These are phyloP conservation scores for Seira sanloemensis DNA, from an alignment of 2,888 invertebrate genomes.

Conservation along the genomic window DNA sequence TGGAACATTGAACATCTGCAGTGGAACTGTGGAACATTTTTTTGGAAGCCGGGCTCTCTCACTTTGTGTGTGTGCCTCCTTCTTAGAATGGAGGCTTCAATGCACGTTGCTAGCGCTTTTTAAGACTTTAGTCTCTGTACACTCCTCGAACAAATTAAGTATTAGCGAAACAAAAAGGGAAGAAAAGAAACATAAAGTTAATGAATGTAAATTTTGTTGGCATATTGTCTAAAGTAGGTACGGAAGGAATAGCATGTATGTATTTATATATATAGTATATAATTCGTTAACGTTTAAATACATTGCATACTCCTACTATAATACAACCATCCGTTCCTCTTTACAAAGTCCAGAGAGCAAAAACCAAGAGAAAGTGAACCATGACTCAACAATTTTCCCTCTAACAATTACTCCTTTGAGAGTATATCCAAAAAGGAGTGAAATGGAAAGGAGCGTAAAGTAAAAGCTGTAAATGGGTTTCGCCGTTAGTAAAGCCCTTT, in stretches of 20 bases:
- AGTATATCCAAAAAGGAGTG: background rate
- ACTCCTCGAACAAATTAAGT: background rate
- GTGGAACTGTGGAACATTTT: background rate
- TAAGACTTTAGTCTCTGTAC: background rate
- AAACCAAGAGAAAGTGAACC: no score
- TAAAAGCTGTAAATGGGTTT: background rate
- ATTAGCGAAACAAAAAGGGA: background rate
- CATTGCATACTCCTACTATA: no score
- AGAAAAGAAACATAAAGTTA: constrained; percentile 38
- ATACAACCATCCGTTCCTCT: no score
- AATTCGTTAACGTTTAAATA: no score
- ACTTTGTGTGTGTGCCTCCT: background rate
- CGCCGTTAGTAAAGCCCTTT: background rate
- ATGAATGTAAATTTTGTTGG: constrained; percentile 51
- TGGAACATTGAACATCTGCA: background rate
- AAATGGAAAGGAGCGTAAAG: background rate
- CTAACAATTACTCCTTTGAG: constrained; percentile 26
- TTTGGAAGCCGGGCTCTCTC: background rate
- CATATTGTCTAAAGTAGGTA: constrained; percentile 47
- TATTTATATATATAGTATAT: no score
- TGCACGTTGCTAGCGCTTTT: background rate
- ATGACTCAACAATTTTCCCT: constrained; percentile 16
- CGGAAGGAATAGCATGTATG: no score
- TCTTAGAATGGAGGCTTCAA: background rate
- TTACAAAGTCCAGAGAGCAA: no score